Evolutionary conservation across 1,140 invertebrate species (phyloP).

Genomic region (Drosophila orena): DNA sequence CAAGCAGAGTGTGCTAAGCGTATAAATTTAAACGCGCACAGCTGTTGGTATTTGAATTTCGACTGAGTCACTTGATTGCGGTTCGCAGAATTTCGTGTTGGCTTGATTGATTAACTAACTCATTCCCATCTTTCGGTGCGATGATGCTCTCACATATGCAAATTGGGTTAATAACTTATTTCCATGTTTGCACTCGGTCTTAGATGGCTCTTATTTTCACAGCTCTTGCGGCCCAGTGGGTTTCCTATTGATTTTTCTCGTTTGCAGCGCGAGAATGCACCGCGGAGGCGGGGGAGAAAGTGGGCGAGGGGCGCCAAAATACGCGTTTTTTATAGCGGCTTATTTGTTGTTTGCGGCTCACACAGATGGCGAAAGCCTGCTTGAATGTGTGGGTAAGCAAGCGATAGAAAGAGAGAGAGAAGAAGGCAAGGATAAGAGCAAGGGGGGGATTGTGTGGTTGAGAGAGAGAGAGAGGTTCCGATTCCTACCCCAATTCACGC

Average conservation of each 20-base stretch:
- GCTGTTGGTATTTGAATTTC: conserved; percentile 25
- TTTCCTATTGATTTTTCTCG: conserved; percentile 75
- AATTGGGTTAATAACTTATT: conserved; percentile 76
- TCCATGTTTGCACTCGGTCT: conserved; percentile 57
- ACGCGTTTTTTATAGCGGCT: conserved; percentile 34
- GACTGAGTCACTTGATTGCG: conserved; percentile 17
- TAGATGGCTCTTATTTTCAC: conserved; percentile 65
- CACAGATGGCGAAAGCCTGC: neutral
- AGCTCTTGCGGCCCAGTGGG: conserved; percentile 37
- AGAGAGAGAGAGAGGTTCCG: conserved; percentile 3
- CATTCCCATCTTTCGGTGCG: neutral
- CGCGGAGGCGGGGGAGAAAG: conserved; percentile 5
- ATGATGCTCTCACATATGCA: conserved; percentile 43
- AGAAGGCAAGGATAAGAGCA: neutral
- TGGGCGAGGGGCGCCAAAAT: conserved; percentile 43
- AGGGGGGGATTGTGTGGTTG: neutral
- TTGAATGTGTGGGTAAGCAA: neutral
- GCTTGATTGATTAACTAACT: conserved; percentile 48
- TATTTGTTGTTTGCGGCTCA: conserved; percentile 27
- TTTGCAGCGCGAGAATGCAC: conserved; percentile 61
- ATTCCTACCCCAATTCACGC: conserved; percentile 63
- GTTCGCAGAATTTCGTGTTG: conserved; percentile 17
- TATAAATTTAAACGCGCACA: conserved; percentile 48
- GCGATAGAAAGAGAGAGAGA: conserved; percentile 6
- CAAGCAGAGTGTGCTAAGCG: conserved; percentile 33